Percentiles rank a stretch among this genome's conserved stretches.
phyloP scores from a whole-genome alignment of 2,113 vertebrate species.

The Corvus moneduloides region DNA sequence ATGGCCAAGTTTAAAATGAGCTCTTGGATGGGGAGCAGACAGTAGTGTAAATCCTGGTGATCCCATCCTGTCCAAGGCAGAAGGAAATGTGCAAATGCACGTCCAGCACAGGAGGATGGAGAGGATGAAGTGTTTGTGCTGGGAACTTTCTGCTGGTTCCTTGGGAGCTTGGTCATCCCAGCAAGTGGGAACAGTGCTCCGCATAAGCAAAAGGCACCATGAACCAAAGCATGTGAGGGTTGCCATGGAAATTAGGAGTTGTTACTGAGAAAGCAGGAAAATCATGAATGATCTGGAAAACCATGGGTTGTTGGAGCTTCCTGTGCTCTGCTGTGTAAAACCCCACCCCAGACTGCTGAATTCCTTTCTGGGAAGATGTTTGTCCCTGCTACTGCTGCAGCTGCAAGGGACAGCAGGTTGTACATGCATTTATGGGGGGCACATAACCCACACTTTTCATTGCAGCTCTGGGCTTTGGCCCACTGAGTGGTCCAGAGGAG shows the following conservation, averaged over 20 bases:
- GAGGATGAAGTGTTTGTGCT: neutral
- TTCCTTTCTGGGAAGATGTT: neutral
- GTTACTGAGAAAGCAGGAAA: neutral
- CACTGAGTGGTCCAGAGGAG: neutral
- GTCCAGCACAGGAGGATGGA: neutral
- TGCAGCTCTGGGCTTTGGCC: neutral
- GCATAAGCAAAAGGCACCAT: neutral
- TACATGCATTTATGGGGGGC: fast-evolving
- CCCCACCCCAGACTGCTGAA: neutral
- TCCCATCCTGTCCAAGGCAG: neutral
- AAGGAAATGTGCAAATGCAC: neutral
- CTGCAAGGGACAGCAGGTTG: fast-evolving
- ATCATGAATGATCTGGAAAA: constrained; percentile 49
- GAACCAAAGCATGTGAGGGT: neutral
- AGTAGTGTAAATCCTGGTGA: neutral
- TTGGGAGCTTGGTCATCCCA: neutral
- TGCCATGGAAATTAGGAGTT: constrained; percentile 52
- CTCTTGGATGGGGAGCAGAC: constrained; percentile 23
- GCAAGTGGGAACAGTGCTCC: neutral
- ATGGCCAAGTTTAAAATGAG: constrained; percentile 40
- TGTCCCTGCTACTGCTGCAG: neutral
- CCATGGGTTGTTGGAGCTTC: neutral
- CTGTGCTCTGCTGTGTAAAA: neutral
- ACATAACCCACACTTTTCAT: fast-evolving
- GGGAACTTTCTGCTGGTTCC: neutral